Base-by-base conservation (phyloP, 2,888 invertebrate species). In the Heliconius aoede region DNA sequence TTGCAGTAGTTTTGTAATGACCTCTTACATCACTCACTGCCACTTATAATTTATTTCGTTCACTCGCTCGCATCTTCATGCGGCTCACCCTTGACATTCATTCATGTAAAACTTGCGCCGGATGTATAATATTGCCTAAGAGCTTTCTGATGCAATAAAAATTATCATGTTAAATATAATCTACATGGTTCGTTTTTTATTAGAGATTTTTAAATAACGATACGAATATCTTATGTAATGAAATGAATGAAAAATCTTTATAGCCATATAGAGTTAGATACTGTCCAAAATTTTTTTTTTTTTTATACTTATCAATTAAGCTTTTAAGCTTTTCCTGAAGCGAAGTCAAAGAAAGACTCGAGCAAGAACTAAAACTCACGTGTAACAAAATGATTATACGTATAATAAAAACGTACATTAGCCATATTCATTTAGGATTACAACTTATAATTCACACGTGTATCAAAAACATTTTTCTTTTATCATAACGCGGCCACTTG, bases 11-110 rank as follows among this genome's bases (percentile, higher is more conserved):
- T 69, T 72, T 76, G 72, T 72, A 74, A 36, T 72, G 79, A 79
- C 77, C 77, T 77, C 73, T 72, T 72, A 72, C 77, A 67, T 67
- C 76, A 73, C 67, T 72, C 76, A 74, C 36, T 46, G 73, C 60
- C 71, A 67, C 67, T 78, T 65, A 71, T 73, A 72, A 78, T 79
- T 78, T 74, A 78, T 78, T 79, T 78, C 58, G 74, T 77, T 72
- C 65, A 60, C 65, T 61, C 62, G 74, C 65, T 72, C 79, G 55
- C 65, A 76, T 74, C 72, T 65, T 65, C 73, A 80, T 73, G 76
- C 72, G 40, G 74, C 72, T 78, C 81, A 79, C 79, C 79, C 81
- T 80, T 79, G 81, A 79, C 81, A 78, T 80, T 81, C 79, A 78
- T 79, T 79, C 71, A 75, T 71, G 71, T 74, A 51, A 58, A 61